Evolutionary conservation across 2,797 vertebrate genomes (phyloP).

Genomic region (Urophycis tenuis): DNA sequence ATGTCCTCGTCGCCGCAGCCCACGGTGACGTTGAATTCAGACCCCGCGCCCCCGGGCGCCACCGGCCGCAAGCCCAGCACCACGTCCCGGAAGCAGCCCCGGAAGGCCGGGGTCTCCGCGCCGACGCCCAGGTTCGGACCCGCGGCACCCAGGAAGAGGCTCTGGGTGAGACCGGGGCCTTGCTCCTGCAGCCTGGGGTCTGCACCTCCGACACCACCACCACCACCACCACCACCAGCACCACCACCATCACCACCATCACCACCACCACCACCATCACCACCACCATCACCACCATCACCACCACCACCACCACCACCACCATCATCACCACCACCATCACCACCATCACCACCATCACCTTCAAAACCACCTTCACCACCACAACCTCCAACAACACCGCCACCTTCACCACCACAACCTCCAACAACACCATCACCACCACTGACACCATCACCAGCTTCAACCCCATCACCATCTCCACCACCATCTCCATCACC

Average conservation of each 20-base stretch:
- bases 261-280: neutral
- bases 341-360: no score
- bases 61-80: constrained; percentile 69
- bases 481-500: no score
- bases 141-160: constrained; percentile 73
- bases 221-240: neutral
- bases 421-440: no score
- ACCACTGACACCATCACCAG: no score
- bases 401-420: no score
- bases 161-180: constrained; percentile 58
- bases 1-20: constrained; percentile 78
- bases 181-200: constrained; percentile 34
- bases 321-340: neutral
- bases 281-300: neutral
- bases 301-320: neutral
- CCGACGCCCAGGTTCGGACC: constrained; percentile 31
- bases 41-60: constrained; percentile 54
- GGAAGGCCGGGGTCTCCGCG: constrained; percentile 59
- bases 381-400: no score
- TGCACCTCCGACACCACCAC: neutral
- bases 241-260: neutral
- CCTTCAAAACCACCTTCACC: no score
- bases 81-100: constrained; percentile 88
- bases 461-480: no score
- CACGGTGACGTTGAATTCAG: constrained; percentile 65